Conservation (phyloP, 2,113 vertebrate species). For the Phalacrocorax carbo region DNA sequence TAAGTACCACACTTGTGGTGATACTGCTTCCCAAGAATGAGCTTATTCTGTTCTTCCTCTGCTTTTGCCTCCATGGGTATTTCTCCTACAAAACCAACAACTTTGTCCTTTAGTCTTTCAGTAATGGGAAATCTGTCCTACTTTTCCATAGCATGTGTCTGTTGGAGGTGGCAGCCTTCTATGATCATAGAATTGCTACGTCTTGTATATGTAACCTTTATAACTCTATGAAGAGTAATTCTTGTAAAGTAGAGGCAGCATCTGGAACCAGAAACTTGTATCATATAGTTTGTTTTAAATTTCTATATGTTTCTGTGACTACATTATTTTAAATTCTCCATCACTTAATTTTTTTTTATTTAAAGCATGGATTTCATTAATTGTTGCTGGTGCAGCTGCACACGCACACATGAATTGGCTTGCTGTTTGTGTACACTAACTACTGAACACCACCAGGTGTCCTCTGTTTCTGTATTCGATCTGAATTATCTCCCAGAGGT, state of each 20-base stretch:
- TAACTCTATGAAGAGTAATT: background rate
- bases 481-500: background rate
- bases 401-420: background rate
- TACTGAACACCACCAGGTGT: slow-evolving; percentile 1
- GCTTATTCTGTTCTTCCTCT: background rate
- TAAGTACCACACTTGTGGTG: accelerated
- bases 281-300: background rate
- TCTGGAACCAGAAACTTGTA: background rate
- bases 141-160: background rate
- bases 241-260: background rate
- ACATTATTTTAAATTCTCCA: background rate
- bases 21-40: background rate
- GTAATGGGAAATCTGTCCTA: background rate
- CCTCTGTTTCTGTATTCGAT: background rate
- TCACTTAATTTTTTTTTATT: background rate
- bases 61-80: background rate
- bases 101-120: background rate
- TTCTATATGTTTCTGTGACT: background rate
- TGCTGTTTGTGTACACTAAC: background rate
- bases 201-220: background rate
- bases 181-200: background rate
- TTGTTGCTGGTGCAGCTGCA: background rate
- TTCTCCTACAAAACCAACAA: background rate
- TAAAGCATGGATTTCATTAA: background rate
- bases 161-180: background rate